A percentile compares a stretch with the other conserved stretches of the same genome.
Conservation (phyloP, 2,113 vertebrate species). For the Chrysemys picta region DNA sequence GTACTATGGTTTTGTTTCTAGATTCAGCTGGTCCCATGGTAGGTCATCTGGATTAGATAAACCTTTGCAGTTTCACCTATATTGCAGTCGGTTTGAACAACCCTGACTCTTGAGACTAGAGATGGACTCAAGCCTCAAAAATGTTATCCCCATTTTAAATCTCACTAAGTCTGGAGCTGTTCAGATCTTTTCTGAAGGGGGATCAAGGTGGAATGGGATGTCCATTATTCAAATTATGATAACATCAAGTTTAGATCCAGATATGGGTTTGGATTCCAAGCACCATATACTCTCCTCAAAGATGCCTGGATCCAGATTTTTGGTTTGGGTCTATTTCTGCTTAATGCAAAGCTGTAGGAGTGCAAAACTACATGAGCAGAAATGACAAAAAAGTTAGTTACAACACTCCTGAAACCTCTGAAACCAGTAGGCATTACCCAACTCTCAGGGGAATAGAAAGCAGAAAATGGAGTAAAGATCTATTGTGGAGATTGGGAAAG, state of each 20-base stretch:
- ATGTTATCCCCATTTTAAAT: background rate
- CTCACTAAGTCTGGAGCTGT: background rate
- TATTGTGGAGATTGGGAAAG: background rate
- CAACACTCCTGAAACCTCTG: background rate
- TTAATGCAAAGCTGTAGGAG: background rate
- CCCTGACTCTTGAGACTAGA: background rate
- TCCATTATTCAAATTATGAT: background rate
- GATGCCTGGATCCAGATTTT: background rate
- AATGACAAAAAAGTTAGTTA: background rate
- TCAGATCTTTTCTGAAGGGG: background rate
- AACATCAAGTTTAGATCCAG: background rate
- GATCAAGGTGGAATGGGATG: no score
- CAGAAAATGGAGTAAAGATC: background rate
- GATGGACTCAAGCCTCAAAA: background rate
- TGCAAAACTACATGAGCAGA: background rate
- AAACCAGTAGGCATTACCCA: background rate
- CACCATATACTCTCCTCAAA: background rate
- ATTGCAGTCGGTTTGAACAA: background rate
- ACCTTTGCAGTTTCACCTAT: background rate
- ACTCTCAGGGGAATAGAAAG: background rate
- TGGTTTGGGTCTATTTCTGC: background rate
- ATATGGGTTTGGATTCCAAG: background rate
- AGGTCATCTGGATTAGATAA: background rate
- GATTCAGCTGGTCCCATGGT: background rate
- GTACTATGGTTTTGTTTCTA: background rate